These are phyloP conservation scores for Dipodomys stephensi DNA, from an alignment of 2,113 vertebrate species.

Conservation along the genomic window DNA sequence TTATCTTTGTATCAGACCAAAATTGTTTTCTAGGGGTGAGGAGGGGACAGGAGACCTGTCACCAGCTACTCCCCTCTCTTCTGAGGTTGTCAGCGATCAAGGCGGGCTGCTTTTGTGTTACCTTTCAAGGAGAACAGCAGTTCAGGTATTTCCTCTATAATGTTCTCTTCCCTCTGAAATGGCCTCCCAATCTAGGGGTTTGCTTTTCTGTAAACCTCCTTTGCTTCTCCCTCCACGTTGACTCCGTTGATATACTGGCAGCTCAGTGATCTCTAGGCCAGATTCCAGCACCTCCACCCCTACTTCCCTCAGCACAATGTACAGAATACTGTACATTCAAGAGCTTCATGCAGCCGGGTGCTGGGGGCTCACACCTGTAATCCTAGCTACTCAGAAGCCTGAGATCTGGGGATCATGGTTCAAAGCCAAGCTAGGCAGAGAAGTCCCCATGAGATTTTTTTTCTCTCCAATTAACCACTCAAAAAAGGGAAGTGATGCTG, in stretches of 20 bases:
- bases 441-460: too few species aligned
- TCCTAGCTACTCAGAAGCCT: too few species aligned
- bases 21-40: conserved; percentile 55
- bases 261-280: neutral
- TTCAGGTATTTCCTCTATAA: neutral
- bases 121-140: neutral
- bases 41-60: neutral
- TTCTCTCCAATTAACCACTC: too few species aligned
- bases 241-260: too few species aligned
- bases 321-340: neutral
- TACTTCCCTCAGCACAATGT: too few species aligned
- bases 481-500: too few species aligned
- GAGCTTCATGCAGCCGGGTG: neutral
- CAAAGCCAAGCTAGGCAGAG: too few species aligned
- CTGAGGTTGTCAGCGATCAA: neutral
- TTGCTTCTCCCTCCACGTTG: neutral
- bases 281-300: neutral
- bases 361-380: too few species aligned
- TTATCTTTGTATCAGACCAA: conserved; percentile 58
- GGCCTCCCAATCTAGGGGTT: neutral
- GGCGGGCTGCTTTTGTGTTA: neutral
- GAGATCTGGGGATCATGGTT: too few species aligned
- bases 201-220: conserved; percentile 23
- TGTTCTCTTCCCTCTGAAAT: neutral
- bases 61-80: neutral